Evolutionary conservation across 2,113 vertebrate genomes (phyloP), one percentile per base, ranked within the genome.

Genomic region (Paradoxurus hermaphroditus): DNA sequence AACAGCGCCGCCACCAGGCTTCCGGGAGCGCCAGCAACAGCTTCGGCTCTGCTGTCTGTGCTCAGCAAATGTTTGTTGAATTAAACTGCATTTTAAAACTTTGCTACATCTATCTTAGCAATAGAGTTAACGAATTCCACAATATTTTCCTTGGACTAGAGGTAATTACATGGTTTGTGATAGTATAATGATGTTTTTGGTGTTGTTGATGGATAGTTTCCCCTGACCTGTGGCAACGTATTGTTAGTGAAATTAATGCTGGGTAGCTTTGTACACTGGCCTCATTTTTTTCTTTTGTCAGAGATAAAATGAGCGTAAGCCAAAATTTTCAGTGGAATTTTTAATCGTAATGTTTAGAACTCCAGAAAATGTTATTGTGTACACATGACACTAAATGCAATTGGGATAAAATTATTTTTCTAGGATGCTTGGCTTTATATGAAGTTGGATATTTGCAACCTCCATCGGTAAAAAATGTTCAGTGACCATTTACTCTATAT

Each of bases 251-350:
- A 91, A 94, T 91, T 75, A 93, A 78, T 67, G 25, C 29, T 11
- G 5, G 31, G 16, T 82, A 46, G 7, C 39, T 79, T 83, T 72
- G 62, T 29, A n/a, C 67, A 65, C 73, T 86, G 29, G 10, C 27
- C 51, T 77, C 46, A 85, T 65, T 79, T 77, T 95, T 96, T 59
- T 59, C 46, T 73, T 96, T 83, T 67, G 53, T 91, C n/a, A 89
- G 44, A 39, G 34, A 82, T 63, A 73, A 90, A 86, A 51, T 90
- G 29, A 86, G 2, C 3, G 49, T 90, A 96, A 41, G n/a, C 39
- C 14, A 65, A 53, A 87, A 46, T 34, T 59, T 86, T 89, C 41
- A 86, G 73, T 59, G 44, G 41, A 34, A 73, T 78, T 94, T 68
- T 92, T 95, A 94, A 72, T 12, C 23, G 12, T 65, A 81, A 85